Conservation (phyloP, 2,888 invertebrate genomes). For the Lycophotia porphyrea region DNA sequence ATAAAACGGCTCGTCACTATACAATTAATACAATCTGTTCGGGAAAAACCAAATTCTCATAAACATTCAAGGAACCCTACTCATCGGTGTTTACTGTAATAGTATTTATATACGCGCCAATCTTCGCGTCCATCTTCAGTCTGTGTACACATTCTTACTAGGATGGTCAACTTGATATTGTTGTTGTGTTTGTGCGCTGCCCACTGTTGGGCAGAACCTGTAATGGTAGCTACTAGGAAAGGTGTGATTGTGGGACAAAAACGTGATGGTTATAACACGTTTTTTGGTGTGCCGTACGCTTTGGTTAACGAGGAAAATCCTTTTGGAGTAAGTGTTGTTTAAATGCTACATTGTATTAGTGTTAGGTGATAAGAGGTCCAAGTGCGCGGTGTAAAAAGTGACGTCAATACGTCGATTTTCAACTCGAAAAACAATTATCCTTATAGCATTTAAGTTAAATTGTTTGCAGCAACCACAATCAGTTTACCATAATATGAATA, state of each 20-base stretch:
- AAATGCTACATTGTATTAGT: not conserved
- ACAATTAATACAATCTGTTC: not conserved
- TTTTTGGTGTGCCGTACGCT: constrained; percentile 81
- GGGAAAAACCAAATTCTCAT: constrained; percentile 35
- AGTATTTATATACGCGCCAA: constrained; percentile 16
- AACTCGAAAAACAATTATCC: no score
- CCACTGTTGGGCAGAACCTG: constrained; percentile 7
- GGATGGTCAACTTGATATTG: constrained; percentile 34
- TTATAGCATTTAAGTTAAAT: no score
- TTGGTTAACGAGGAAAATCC: constrained; percentile 75
- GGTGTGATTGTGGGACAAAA: constrained; percentile 72
- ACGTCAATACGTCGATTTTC: not conserved
- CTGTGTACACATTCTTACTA: constrained; percentile 10
- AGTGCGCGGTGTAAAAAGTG: not conserved
- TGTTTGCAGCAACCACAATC: not conserved
- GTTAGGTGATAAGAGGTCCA: not conserved
- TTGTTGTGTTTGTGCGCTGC: constrained; percentile 18
- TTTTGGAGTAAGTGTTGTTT: constrained; percentile 77
- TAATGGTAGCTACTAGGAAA: constrained; percentile 67
- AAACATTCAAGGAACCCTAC: constrained; percentile 37
- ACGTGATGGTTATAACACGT: constrained; percentile 75
- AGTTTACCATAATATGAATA: not conserved
- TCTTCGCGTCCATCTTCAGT: constrained; percentile 5
- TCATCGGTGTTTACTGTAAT: not conserved
- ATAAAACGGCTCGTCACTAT: no score